Evolutionary conservation across 2,113 vertebrate genomes (phyloP), one percentile per base, ranked within the genome.

Genomic region (Gymnarchus niloticus): DNA sequence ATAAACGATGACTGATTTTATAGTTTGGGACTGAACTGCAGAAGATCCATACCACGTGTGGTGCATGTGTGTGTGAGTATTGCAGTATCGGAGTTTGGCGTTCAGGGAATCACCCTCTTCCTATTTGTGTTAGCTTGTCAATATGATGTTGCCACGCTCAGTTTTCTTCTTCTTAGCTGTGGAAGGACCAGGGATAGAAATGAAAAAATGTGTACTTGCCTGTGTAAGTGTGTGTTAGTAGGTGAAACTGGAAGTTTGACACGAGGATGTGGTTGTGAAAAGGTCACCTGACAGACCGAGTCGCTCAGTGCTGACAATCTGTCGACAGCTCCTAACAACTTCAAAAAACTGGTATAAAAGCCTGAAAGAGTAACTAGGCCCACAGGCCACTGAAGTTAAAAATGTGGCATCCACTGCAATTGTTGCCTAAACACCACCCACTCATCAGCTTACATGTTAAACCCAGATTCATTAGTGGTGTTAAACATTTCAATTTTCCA

Each of bases 201-300:
- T 73, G 1, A 49, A 48, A 4, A 6, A 8, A 46, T 21, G 83
- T 28, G 3, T 49, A 41, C 69, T 28, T 56, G 17, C 19, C 3
- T 52, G 82, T 57, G 51, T 86, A 33, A 51, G 76, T 54, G 28
- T 61, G 73, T 85, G 84, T 80, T 33, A 19, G 21, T 80, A 21
- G 41, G 73, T 46, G 73, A 46, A 46, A 37, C 8, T 77, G 73
- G 14, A 69, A 33, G 28, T 19, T 33, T 52, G 28, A 82, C 28
- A 52, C 51, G 21, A 28, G 49, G 21, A n/a, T 69, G 65, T 69
- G 51, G n/a, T 82, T 56, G 17, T 37, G 81, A 14, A 54, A 54
- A 82, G 28, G 52, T 56, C 28, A 69, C 33, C 61, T 69, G 61
- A 69, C 61, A 69, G 3, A 37, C 12, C 37, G 28, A 37, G 41